These are phyloP conservation scores for Cecidostiba fungosa DNA, from an alignment of 2,888 invertebrate genomes.

Conservation along the genomic window DNA sequence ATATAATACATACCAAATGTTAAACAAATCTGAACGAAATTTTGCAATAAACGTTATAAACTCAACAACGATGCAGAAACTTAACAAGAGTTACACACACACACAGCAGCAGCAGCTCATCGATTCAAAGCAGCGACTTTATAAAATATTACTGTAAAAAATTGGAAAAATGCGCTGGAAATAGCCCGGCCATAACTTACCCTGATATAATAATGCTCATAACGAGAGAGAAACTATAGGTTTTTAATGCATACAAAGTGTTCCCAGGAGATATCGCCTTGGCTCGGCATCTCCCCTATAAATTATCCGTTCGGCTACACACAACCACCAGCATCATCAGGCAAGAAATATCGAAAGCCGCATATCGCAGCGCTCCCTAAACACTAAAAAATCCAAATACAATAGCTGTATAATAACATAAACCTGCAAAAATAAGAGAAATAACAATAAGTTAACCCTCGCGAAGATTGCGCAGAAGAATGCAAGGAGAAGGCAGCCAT, in stretches of 20 bases:
- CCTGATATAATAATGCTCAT: constrained; percentile 25
- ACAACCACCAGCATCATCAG: background rate
- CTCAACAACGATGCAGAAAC: too few relatives aligned
- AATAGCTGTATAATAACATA: background rate
- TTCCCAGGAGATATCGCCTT: constrained; percentile 48
- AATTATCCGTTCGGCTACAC: constrained; percentile 1
- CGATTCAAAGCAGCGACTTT: background rate
- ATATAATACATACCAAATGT: too few relatives aligned
- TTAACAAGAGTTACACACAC: too few relatives aligned
- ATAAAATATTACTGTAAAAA: background rate
- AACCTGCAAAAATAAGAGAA: background rate
- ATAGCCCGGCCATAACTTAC: background rate
- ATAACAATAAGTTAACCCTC: too few relatives aligned
- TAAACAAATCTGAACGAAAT: too few relatives aligned
- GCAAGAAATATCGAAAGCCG: background rate
- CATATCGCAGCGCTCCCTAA: background rate
- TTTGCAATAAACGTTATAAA: too few relatives aligned
- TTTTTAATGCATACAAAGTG: constrained; percentile 57
- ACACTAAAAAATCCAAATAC: background rate
- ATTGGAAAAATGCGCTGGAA: background rate
- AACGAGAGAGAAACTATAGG: constrained; percentile 21
- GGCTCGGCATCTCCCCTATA: constrained; percentile 37
- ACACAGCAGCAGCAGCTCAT: too few relatives aligned
- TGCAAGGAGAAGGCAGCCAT: background rate
- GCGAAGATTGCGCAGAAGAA: background rate